These are phyloP conservation scores for Enteromius trimaculatus DNA, from an alignment of 2,797 vertebrate species.

Conservation along the genomic window DNA sequence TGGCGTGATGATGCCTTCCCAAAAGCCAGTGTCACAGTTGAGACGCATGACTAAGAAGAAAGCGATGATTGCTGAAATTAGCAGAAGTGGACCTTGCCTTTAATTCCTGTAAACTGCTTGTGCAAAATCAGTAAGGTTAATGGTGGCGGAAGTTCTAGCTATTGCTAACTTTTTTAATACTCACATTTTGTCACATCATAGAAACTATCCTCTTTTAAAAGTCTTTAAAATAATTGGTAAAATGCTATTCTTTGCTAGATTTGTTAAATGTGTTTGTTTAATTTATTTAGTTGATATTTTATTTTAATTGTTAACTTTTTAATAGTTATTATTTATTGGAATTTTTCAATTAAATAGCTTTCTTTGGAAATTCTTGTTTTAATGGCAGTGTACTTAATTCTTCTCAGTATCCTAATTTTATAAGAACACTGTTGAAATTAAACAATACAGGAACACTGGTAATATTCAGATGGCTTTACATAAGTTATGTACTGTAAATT, in stretches of 20 bases:
- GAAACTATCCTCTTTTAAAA: neutral
- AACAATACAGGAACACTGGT: neutral
- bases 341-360: too few species aligned
- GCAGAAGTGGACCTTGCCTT: slow-evolving; percentile 31
- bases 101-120: slow-evolving; percentile 29
- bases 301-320: neutral
- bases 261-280: neutral
- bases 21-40: slow-evolving; percentile 30
- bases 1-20: slow-evolving; percentile 35
- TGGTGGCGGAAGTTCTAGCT: neutral
- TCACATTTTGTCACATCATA: neutral
- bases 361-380: neutral
- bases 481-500: too few species aligned
- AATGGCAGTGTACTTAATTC: neutral
- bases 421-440: neutral
- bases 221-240: neutral
- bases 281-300: neutral
- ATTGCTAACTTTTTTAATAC: neutral
- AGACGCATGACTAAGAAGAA: slow-evolving; percentile 48
- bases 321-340: neutral
- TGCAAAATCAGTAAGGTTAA: slow-evolving; percentile 30
- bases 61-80: slow-evolving; percentile 22
- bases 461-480: neutral
- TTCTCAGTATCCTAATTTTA: neutral
- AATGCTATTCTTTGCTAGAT: neutral